phyloP scores from a whole-genome alignment of 2,113 vertebrate genomes.

The Calonectris borealis region DNA sequence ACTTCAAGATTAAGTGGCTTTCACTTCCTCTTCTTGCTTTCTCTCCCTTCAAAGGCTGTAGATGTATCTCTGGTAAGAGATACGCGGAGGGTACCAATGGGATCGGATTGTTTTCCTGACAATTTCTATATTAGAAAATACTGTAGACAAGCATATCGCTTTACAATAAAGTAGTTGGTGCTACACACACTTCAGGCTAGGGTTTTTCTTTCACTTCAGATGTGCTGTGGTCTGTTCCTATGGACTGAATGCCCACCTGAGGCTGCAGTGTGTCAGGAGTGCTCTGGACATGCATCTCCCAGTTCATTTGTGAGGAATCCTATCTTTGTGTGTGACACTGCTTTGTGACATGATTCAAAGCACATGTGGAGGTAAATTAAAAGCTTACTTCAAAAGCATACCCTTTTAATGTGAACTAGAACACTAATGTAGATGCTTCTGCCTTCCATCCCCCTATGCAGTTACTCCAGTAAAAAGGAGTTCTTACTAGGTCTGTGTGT shows the following conservation, averaged over 20 bases:
- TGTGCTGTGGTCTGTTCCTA: not conserved
- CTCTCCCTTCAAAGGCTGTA: not conserved
- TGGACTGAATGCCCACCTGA: not conserved
- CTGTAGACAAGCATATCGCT: not conserved
- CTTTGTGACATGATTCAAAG: not conserved
- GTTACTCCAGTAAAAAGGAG: not conserved
- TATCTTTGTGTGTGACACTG: not conserved
- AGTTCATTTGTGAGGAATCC: not conserved
- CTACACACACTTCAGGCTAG: not conserved
- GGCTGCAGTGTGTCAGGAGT: not conserved
- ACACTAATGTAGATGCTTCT: not conserved
- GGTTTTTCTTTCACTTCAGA: not conserved
- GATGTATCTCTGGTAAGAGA: not conserved
- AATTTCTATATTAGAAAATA: not conserved
- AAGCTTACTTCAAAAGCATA: not conserved
- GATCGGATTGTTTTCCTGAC: not conserved
- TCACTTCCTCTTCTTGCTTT: not conserved
- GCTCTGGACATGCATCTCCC: not conserved
- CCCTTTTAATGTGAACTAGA: not conserved
- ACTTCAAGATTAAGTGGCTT: not conserved
- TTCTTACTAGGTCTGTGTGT: not conserved
- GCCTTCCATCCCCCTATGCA: not conserved
- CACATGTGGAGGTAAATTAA: not conserved
- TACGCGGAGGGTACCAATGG: not conserved
- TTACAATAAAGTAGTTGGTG: not conserved